Conservation (phyloP, 2,113 vertebrate genomes). For the Holacanthus passer region DNA sequence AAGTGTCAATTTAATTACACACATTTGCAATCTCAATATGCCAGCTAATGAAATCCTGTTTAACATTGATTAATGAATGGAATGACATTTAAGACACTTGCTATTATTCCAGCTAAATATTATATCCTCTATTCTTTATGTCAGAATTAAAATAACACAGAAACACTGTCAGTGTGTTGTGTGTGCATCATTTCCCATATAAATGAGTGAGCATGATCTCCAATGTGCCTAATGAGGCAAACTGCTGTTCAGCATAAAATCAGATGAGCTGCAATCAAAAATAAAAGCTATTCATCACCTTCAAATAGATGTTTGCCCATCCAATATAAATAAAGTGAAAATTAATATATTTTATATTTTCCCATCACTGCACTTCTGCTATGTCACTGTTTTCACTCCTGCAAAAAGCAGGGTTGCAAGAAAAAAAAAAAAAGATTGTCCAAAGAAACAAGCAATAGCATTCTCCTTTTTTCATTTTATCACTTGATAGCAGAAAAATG, state of each 20-base stretch:
- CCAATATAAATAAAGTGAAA: not conserved
- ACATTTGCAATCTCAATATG: not conserved
- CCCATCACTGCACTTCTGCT: not conserved
- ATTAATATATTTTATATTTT: not conserved
- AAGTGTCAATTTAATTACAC: conserved; percentile 8
- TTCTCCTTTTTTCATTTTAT: too few species aligned
- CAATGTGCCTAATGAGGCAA: conserved; percentile 4
- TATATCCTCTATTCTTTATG: conserved; percentile 17
- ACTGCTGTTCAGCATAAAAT: not conserved
- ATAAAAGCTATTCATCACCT: conserved; percentile 34
- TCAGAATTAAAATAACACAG: conserved; percentile 37
- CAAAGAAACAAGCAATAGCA: not conserved
- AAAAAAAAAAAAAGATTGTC: too few species aligned
- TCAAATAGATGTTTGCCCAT: not conserved
- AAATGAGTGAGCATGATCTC: conserved; percentile 16
- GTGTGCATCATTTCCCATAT: conserved; percentile 6
- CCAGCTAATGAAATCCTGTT: conserved; percentile 1
- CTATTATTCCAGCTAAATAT: conserved; percentile 13
- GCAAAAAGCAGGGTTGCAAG: not conserved
- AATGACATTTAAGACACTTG: not conserved
- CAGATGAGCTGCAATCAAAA: conserved; percentile 9
- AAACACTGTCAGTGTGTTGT: conserved; percentile 3
- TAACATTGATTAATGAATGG: conserved; percentile 15
- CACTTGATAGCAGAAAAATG: not conserved
- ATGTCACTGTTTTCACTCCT: not conserved